Base-by-base conservation (phyloP, 2,113 vertebrate genomes). In the Peromyscus polionotus region DNA sequence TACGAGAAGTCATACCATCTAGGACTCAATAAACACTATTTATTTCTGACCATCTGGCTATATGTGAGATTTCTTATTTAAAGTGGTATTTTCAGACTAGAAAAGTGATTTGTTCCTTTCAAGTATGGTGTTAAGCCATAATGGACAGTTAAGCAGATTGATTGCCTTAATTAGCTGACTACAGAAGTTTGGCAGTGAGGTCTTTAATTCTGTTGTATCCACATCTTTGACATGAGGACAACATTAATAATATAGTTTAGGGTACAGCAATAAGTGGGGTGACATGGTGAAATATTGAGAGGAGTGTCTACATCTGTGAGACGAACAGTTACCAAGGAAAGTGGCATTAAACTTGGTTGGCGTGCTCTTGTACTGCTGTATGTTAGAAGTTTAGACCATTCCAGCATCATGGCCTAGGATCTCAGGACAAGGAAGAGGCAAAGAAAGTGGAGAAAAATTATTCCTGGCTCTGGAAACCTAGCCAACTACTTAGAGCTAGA, bases 21-120 rank as follows among this genome's bases (percentile, higher is more conserved):
- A 48, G 45, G 79, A 83, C 19, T 83, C 72, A 91, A n/a, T 94
- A 7, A 68, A 36, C 39, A 36, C 87, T 86, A 26, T 85, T 76
- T 76, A 86, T 59, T 81, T 92, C 80, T 93, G 6, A 94, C 42
- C 48, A 92, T 28, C 16, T 93, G 39, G 16, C 39, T 90, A 19
- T 51, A 51, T 16, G 20, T 16, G 24, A 12, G 12, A 24, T 67
- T 77, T 93, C 36, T 87, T 79, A 83, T 54, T 91, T 81, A 87
- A 89, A 12, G 42, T 1, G 1, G 0, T 70, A 1, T 68, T 94
- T 90, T 94, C 39, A 67, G 68, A 81, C 3, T 61, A 72, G 31
- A 20, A 42, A 63, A 39, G 75, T 2, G 12, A 87, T 93, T 68
- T 96, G 12, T 36, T 96, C 26, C 36, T 89, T 94, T 90, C 59